A percentile compares a stretch with the other conserved stretches of the same genome.
Evolutionary conservation across 92 coral and sea anemone genomes (phyloP).

Genomic region (Phenganax subtilis): DNA sequence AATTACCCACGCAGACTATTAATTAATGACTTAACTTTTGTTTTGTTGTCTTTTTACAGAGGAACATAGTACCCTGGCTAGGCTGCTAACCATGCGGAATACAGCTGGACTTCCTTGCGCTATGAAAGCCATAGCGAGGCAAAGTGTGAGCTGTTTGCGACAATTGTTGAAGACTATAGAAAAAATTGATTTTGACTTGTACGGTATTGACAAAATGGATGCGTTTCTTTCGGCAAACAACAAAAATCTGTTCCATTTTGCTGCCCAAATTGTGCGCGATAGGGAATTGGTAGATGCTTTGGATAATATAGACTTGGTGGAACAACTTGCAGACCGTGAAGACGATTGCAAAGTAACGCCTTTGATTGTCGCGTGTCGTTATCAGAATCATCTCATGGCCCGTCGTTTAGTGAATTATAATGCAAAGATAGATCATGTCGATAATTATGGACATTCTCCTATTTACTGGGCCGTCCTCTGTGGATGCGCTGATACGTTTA

Average conservation of each 20-base stretch:
- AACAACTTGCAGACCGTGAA: background rate
- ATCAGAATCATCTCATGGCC: background rate
- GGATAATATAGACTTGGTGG: background rate
- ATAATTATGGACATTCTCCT: conserved; percentile 8
- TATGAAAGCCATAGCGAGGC: conserved; percentile 18
- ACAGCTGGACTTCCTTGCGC: conserved; percentile 20
- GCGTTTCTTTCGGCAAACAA: background rate
- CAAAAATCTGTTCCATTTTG: conserved; percentile 17
- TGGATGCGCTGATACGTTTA: conserved; percentile 7
- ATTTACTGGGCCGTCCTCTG: conserved; percentile 1
- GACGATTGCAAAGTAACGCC: background rate
- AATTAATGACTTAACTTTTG: background rate
- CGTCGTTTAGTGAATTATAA: background rate
- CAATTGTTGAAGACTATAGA: background rate
- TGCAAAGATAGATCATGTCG: conserved; percentile 27
- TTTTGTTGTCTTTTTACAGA: background rate
- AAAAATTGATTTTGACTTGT: background rate
- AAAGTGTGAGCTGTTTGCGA: conserved; percentile 8
- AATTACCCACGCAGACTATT: no score
- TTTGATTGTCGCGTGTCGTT: conserved; percentile 19
- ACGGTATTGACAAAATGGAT: conserved; percentile 1
- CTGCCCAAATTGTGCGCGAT: background rate
- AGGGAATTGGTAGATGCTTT: background rate
- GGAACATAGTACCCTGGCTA: background rate
- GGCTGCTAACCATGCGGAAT: background rate